These are phyloP conservation scores for Nemopilema nomurai DNA, from an alignment of 30 jellyfish, hydroid and myxozoan species.

Conservation along the genomic window DNA sequence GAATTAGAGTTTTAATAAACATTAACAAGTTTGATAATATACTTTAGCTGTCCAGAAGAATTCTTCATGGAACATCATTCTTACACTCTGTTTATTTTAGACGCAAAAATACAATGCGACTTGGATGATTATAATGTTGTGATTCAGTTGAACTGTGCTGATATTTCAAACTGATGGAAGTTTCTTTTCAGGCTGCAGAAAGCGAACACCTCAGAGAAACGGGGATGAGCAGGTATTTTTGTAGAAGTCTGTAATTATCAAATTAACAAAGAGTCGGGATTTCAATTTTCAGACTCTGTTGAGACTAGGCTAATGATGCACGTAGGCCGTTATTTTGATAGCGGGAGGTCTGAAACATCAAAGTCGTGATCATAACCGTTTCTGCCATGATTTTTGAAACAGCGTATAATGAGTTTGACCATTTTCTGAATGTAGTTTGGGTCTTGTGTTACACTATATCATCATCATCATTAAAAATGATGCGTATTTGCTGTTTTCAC, in stretches of 20 bases:
- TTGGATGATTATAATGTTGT: too few species aligned
- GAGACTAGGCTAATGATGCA: not conserved
- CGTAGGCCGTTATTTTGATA: not conserved
- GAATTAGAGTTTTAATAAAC: too few species aligned
- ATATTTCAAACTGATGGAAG: not conserved
- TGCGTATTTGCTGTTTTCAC: not conserved
- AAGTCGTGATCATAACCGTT: too few species aligned
- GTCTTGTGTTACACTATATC: not conserved
- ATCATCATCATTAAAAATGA: too few species aligned
- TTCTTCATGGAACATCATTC: too few species aligned
- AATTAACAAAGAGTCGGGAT: not conserved
- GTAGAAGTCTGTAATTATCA: not conserved
- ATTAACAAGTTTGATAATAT: too few species aligned
- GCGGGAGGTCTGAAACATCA: too few species aligned
- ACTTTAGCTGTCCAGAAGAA: too few species aligned
- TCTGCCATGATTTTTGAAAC: too few species aligned
- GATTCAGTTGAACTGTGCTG: too few species aligned
- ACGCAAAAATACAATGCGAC: too few species aligned
- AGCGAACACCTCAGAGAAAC: constrained; percentile 21
- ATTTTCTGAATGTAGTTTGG: not conserved
- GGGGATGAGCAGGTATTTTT: constrained; percentile 12
- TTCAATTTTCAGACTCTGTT: not conserved
- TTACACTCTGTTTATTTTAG: too few species aligned
- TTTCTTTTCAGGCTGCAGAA: constrained; percentile 15
- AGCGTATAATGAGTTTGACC: not conserved